Evolutionary conservation across 2,888 invertebrate species (phyloP), one percentile per base, ranked within the genome.

Genomic region (Venusia cambrica): DNA sequence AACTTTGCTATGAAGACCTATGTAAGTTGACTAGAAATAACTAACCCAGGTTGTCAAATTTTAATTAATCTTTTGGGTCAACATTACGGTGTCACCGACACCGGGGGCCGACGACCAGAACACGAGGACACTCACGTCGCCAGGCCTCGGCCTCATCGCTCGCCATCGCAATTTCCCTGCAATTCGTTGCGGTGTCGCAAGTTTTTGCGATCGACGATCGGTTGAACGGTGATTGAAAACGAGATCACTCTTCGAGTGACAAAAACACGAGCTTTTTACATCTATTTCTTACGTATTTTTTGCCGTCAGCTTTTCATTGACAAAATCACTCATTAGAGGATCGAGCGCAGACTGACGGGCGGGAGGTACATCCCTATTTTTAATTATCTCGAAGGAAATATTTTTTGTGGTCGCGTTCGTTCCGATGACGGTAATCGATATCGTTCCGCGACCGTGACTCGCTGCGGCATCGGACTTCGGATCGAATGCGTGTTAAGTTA

Each of bases 121-220:
- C 30, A 21, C 36, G 30, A 36, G n/a, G n/a, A 33, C 36, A 29
- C 41, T 36, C 40, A 38, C 36, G 17, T 37, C 13, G 36, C 41
- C 8, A 2, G 32, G 36, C 24, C 41, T 39, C 48, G 41, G 33
- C 38, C 53, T 51, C 52, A 56, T 60, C 52, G 54, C 49, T 52
- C 50, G 49, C 21, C 25, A 26, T 29, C 25, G 28, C 38, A 13
- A 31, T 39, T 35, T 27, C 31, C 22, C 30, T 34, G 42, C 24
- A 20, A 38, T 31, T 38, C 4, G 35, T 16, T 31, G 30, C 39
- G 31, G 33, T 42, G 14, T 9, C 25, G 12, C 10, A 10, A 17
- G 22, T 37, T 22, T 33, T 26, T 33, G 18, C 28, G 11, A 4
- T 17, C n/a, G n/a, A 7, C 6, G n/a, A 2, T 16, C 5, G 38